Base-by-base conservation (phyloP, 1,140 invertebrate species). In the Neotoxoptera formosana region DNA sequence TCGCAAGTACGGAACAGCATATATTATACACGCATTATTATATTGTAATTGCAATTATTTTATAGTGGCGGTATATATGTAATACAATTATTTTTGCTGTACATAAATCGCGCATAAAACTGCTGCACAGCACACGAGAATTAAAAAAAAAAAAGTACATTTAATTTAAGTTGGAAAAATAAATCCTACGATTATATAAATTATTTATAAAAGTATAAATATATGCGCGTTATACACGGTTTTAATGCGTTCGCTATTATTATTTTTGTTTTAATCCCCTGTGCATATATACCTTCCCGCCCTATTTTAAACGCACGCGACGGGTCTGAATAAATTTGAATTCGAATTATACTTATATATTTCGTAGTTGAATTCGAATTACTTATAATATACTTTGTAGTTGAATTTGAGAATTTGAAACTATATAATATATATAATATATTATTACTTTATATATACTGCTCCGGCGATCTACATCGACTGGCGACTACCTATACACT, bases 141-240 rank as follows among this genome's bases (percentile, higher is more conserved):
- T 76, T 76, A 1, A 56, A 56, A 56, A n/a, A 67, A 76, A 34
- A 60, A 2, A 53, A n/a, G 17, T 67, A n/a, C 17, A 76, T 76
- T n/a, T n/a, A 76, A 76, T 76, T 76, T n/a, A 76, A 76, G 60
- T 76, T n/a, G 30, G n/a, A n/a, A n/a, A 60, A 76, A 76, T 76
- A 76, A 76, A 76, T 76, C 30, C 60, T 76, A 76, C n/a, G n/a
- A n/a, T 67, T 67, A n/a, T 67, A 67, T 76, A 76, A 76, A 76
- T 76, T 76, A 76, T 76, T 76, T 76, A 76, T n/a, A 67, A n/a
- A 67, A 67, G 60, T 67, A 67, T n/a, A 76, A 76, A 76, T 76
- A 7, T 67, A 67, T 76, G 14, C 60, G 14, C 60, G 14, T 17
- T 30, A 67, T n/a, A 67, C 30, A 34, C 14, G 60, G 60, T 76